phyloP scores from a whole-genome alignment of 2,888 invertebrate species.

The Stenolophus ochropezus region DNA sequence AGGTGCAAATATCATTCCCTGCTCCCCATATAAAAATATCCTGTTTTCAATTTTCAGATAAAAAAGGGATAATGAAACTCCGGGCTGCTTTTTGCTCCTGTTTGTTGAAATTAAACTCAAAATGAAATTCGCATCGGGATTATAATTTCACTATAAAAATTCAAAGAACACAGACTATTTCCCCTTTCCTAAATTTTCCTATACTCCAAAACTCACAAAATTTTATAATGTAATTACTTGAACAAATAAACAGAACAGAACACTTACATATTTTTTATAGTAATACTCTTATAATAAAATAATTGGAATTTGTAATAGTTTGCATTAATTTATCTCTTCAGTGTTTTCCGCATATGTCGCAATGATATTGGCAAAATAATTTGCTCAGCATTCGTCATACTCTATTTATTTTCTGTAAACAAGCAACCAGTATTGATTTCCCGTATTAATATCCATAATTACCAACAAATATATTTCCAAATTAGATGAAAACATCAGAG shows the following conservation, averaged over 20 bases:
- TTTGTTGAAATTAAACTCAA: slow-evolving; percentile 32
- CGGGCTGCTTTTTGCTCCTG: slow-evolving; percentile 16
- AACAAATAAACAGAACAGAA: too few species aligned
- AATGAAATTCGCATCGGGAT: slow-evolving; percentile 17
- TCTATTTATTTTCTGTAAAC: background rate
- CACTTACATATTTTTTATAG: too few species aligned
- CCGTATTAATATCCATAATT: background rate
- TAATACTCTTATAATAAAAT: too few species aligned
- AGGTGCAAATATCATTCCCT: slow-evolving; percentile 49
- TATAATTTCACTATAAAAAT: slow-evolving; percentile 34
- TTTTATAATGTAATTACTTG: too few species aligned
- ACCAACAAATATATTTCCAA: slow-evolving; percentile 3
- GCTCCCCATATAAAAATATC: slow-evolving; percentile 33
- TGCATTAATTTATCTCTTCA: too few species aligned
- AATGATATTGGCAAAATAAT: background rate
- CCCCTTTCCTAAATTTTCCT: background rate
- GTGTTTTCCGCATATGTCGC: background rate
- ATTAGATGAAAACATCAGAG: background rate
- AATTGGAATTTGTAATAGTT: too few species aligned
- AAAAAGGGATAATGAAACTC: slow-evolving; percentile 46
- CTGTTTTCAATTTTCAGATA: slow-evolving; percentile 46
- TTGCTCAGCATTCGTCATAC: background rate
- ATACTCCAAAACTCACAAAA: too few species aligned
- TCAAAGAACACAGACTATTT: background rate
- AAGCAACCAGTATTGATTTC: background rate